Evolutionary conservation across 2,797 vertebrate genomes (phyloP), one percentile per base, ranked within the genome.

Genomic region (Falco naumanni): DNA sequence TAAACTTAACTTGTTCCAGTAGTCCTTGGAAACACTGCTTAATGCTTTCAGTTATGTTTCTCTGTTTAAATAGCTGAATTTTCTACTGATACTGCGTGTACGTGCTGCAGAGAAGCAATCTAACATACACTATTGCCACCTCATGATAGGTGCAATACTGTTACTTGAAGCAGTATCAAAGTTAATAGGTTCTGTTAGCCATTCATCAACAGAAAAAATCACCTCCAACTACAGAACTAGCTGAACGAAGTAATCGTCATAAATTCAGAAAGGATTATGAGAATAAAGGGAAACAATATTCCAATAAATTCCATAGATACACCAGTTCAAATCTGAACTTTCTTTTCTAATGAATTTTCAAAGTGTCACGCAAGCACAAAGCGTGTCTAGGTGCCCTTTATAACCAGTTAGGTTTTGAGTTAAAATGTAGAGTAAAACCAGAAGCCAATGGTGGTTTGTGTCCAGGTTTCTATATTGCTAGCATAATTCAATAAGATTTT

Each of bases 221-320:
- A 26, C 41, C 18, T 77, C 51, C 53, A 57, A 16, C 72, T 84
- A 37, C 72, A 84, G 53, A 91, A 54, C 19, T 51, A 64, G 50
- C 34, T 53, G 72, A 64, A 43, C 39, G 51, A 65, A 83, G 33
- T 78, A 39, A 84, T 92, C 64, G 53, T 20, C 82, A 33, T 93
- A 84, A 97, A 96, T 94, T 59, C 54, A 63, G 89, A 53, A 72
- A 81, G 80, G 33, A 22, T 29, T 71, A 28, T 41, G 54, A 89
- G n/a, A 75, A 54, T 88, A 43, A 71, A 89, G 43, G 28, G 53
- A 75, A 81, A 71, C 41, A 53, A 26, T 53, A 57, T 14, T 22
- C 41, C 43, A 60, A n/a, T 87, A 80, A 80, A 91, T 89, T 70
- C 75, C n/a, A 10, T 7, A 43, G 50, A 43, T 72, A 37, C 6